phyloP scores from a whole-genome alignment of 2,113 vertebrate genomes.

The Pipra filicauda region DNA sequence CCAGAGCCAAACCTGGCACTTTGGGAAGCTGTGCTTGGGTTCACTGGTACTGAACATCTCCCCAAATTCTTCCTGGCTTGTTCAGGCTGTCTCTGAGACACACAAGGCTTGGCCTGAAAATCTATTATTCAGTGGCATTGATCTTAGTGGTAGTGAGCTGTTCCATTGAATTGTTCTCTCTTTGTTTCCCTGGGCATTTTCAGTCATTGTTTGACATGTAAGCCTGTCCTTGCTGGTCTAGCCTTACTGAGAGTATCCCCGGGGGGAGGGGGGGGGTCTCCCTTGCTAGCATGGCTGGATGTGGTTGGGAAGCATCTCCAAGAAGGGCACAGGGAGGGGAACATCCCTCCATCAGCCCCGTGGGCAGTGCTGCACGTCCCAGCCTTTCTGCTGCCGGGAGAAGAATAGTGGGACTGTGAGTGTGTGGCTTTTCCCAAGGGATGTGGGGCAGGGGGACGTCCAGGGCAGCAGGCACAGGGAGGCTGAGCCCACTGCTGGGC shows the following conservation, averaged over 20 bases:
- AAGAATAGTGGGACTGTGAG: accelerated
- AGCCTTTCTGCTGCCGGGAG: background rate
- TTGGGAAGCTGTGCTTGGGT: background rate
- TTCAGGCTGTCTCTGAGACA: background rate
- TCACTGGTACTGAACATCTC: background rate
- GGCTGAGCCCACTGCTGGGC: background rate
- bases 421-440: background rate
- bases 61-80: background rate
- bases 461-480: background rate
- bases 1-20: background rate
- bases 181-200: background rate
- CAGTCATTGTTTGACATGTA: background rate
- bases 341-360: accelerated
- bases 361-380: accelerated
- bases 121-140: background rate
- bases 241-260: no score
- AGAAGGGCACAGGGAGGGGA: background rate
- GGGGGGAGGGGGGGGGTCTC: no score
- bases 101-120: background rate
- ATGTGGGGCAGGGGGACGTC: background rate
- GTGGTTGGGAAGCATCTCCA: accelerated
- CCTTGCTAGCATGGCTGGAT: background rate
- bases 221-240: background rate
- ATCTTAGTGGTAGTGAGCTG: background rate
- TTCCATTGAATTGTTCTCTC: background rate